phyloP scores from a whole-genome alignment of 1,140 invertebrate genomes.

The Ctenoplectra terminalis region DNA sequence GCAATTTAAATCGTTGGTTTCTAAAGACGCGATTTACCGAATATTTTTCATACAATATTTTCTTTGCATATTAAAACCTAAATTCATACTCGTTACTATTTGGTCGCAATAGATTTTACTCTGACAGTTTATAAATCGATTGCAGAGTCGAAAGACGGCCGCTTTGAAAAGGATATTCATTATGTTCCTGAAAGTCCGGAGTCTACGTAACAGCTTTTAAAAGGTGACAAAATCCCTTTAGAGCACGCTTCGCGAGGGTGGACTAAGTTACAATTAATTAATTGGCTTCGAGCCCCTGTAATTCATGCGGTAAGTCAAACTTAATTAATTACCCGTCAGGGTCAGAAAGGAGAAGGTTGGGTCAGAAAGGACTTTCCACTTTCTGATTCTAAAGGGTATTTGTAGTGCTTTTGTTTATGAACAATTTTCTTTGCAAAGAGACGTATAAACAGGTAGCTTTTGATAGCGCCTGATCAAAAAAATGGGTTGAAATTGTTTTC shows the following conservation, averaged over 20 bases:
- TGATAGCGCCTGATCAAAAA: too few relatives aligned
- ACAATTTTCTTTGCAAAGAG: neutral
- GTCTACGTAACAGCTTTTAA: constrained; percentile 73
- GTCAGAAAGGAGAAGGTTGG: constrained; percentile 31
- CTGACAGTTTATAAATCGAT: constrained; percentile 57
- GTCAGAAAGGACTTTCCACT: constrained; percentile 25
- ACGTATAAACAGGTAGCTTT: too few relatives aligned
- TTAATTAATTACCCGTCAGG: constrained; percentile 79
- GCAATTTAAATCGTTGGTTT: neutral
- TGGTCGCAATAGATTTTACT: neutral
- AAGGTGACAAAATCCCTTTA: constrained; percentile 80
- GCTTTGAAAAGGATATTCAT: constrained; percentile 61
- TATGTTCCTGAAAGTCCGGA: constrained; percentile 50
- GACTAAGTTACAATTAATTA: constrained; percentile 81
- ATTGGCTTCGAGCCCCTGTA: constrained; percentile 75
- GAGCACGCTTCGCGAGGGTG: constrained; percentile 65
- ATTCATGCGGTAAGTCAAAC: constrained; percentile 81
- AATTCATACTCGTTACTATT: neutral
- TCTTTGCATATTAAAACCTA: neutral
- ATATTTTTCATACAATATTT: neutral
- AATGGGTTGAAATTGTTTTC: neutral
- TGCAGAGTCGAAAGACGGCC: constrained; percentile 30
- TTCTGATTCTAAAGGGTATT: constrained; percentile 44
- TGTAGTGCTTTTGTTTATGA: constrained; percentile 32
- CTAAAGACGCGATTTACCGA: neutral